Evolutionary conservation across 1,140 invertebrate species (phyloP).

Genomic region (Euschistus heros): DNA sequence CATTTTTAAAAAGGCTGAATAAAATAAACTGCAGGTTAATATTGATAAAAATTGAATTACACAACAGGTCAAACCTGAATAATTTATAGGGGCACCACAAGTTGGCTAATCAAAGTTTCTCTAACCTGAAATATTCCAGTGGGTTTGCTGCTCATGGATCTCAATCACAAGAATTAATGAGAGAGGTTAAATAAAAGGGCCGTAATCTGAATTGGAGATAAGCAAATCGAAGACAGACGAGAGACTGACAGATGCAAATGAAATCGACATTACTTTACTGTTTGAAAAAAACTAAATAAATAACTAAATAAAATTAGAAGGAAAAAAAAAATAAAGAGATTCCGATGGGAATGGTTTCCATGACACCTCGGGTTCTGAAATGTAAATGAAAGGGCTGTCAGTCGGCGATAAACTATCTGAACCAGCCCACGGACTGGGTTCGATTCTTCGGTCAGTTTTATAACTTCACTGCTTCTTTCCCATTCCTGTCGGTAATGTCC

Average conservation of each 20-base stretch:
- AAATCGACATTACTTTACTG: not conserved
- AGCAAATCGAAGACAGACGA: not conserved
- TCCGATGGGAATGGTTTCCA: not conserved
- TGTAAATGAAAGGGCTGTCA: slow-evolving; percentile 7
- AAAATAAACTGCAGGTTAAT: too few species aligned
- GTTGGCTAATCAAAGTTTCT: too few species aligned
- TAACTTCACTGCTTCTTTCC: not conserved
- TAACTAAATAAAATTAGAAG: slow-evolving; percentile 1
- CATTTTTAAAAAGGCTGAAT: too few species aligned
- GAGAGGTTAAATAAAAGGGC: too few species aligned
- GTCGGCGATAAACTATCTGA: slow-evolving; percentile 1
- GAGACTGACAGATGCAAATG: not conserved
- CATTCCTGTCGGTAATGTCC: slow-evolving; percentile 1
- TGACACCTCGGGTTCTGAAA: not conserved
- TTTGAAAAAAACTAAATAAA: not conserved
- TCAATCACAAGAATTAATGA: too few species aligned
- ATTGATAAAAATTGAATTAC: too few species aligned
- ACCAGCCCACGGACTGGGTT: not conserved
- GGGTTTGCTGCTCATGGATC: too few species aligned
- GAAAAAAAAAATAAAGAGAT: not conserved
- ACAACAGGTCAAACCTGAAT: too few species aligned
- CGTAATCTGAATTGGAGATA: too few species aligned
- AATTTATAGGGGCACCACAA: too few species aligned
- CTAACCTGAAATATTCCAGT: too few species aligned
- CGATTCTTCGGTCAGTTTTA: not conserved